These are phyloP conservation scores for Hyperopisus bebe DNA, from an alignment of 2,113 vertebrate species.

Conservation along the genomic window DNA sequence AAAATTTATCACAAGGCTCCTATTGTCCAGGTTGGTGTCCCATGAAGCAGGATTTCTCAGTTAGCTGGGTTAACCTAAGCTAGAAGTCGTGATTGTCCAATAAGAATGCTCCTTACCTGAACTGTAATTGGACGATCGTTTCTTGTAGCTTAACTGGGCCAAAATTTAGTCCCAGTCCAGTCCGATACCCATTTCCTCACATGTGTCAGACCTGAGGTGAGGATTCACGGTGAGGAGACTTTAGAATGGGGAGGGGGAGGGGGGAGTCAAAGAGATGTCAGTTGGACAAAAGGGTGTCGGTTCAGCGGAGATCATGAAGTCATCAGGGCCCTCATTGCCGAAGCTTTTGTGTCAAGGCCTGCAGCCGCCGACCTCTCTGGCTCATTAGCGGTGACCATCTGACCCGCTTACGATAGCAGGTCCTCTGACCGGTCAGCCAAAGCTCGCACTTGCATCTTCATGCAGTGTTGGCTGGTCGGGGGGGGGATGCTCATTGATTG, in stretches of 20 bases:
- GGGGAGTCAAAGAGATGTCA: background rate
- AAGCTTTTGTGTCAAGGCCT: background rate
- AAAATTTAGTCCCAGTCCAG: background rate
- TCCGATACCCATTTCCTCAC: background rate
- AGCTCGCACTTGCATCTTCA: background rate
- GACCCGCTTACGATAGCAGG: background rate
- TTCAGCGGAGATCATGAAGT: background rate
- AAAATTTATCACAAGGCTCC: background rate
- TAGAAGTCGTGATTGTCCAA: background rate
- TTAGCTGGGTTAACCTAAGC: background rate
- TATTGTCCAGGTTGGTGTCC: background rate
- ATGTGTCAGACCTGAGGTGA: background rate
- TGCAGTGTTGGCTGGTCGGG: background rate
- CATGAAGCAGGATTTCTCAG: background rate
- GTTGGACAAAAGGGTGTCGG: background rate
- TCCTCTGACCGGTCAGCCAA: background rate
- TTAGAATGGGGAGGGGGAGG: background rate
- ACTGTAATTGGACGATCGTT: background rate
- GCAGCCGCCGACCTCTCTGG: background rate
- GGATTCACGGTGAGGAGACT: background rate
- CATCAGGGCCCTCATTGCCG: background rate
- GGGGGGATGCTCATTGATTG: background rate
- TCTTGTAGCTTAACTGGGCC: background rate
- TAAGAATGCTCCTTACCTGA: background rate
- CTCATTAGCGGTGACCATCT: background rate